A percentile compares a stretch with the other conserved stretches of the same genome.
These are phyloP conservation scores for Seriola rivoliana DNA, from an alignment of 2,113 vertebrate genomes.

Conservation along the genomic window DNA sequence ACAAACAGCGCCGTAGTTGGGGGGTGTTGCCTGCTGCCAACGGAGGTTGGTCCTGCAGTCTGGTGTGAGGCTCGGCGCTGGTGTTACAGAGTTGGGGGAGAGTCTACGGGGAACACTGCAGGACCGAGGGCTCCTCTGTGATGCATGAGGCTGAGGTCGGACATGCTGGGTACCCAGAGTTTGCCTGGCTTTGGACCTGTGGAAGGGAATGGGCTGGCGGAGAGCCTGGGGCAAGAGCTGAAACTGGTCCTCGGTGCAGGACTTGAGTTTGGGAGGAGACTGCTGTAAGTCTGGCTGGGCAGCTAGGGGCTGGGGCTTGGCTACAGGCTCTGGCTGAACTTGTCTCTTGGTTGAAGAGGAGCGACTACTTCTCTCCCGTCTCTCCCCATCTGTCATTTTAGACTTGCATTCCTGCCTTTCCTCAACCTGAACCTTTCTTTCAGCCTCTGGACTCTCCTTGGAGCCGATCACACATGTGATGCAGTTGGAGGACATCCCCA, in stretches of 20 bases:
- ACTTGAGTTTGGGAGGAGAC: slow-evolving; percentile 40
- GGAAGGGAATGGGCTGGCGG: slow-evolving; percentile 57
- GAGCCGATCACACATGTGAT: slow-evolving; percentile 92
- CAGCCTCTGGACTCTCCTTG: slow-evolving; percentile 88
- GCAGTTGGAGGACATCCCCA: slow-evolving; percentile 93
- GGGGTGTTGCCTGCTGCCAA: slow-evolving; percentile 79
- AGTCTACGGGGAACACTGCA: slow-evolving; percentile 76
- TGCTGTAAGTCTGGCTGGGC: slow-evolving; percentile 29
- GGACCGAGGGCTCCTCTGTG: slow-evolving; percentile 58
- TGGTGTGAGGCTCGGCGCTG: slow-evolving; percentile 58
- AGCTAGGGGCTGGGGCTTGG: slow-evolving; percentile 26
- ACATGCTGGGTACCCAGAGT: slow-evolving; percentile 65
- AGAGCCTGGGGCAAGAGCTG: slow-evolving; percentile 49
- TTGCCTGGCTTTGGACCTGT: slow-evolving; percentile 67
- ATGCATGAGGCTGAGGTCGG: background rate
- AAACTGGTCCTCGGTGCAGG: slow-evolving; percentile 33
- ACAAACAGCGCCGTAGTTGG: slow-evolving; percentile 84
- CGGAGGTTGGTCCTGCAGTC: slow-evolving; percentile 79
- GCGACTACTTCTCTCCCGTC: slow-evolving; percentile 29
- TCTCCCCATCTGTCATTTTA: slow-evolving; percentile 21
- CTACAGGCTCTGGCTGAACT: slow-evolving; percentile 53
- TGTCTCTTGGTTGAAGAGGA: slow-evolving; percentile 48
- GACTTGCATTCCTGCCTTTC: slow-evolving; percentile 32
- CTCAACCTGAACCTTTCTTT: slow-evolving; percentile 76
- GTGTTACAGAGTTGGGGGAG: slow-evolving; percentile 71